These are phyloP conservation scores for Rutpela maculata DNA, from an alignment of 2,888 invertebrate species.

Conservation along the genomic window DNA sequence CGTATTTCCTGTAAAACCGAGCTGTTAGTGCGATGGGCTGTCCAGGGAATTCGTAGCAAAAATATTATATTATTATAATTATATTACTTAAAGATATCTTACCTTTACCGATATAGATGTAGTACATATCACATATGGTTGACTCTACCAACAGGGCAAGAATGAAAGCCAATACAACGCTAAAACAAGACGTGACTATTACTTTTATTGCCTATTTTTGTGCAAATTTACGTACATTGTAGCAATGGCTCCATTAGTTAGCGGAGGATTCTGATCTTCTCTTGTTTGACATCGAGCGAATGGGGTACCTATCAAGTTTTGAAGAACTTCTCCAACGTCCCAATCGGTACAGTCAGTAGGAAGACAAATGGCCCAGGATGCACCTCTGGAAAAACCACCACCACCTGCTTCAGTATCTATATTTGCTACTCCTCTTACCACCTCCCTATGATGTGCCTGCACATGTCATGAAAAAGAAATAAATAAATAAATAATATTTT, in stretches of 20 bases:
- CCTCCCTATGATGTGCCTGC: not conserved
- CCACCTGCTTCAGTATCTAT: not conserved
- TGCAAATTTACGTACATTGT: slow-evolving; percentile 52
- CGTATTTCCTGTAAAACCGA: too few species aligned
- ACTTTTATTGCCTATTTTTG: not conserved
- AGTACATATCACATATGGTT: slow-evolving; percentile 1
- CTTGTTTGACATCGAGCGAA: slow-evolving; percentile 53
- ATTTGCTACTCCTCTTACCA: not conserved
- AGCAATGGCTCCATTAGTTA: slow-evolving; percentile 54
- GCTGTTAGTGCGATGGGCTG: too few species aligned
- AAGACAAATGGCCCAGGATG: slow-evolving; percentile 54
- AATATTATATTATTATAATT: too few species aligned
- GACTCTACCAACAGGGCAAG: not conserved
- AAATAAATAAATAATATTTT: too few species aligned
- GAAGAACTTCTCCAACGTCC: slow-evolving; percentile 71
- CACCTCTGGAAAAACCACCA: not conserved
- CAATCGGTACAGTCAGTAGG: slow-evolving; percentile 62
- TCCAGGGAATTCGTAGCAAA: too few species aligned
- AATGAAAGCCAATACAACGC: not conserved
- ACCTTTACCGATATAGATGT: not conserved
- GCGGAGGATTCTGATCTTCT: slow-evolving; percentile 51
- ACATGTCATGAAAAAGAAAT: not conserved
- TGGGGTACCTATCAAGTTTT: slow-evolving; percentile 44
- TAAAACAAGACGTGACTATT: not conserved
- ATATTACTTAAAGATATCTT: too few species aligned